phyloP scores from a whole-genome alignment of 2,888 invertebrate species.

The Coelogynopora nodosa region DNA sequence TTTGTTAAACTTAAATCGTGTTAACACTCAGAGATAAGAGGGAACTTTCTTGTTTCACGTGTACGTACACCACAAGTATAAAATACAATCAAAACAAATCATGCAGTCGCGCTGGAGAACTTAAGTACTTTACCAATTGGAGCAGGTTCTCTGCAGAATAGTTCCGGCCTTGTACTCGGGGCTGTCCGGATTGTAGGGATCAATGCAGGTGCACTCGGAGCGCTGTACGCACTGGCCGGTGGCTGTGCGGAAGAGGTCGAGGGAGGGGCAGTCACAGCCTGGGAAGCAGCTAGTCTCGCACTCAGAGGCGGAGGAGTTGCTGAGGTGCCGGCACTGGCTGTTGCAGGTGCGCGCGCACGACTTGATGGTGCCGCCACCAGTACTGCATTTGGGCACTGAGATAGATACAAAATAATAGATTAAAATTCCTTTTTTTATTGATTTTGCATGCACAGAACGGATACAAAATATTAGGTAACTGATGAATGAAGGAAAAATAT shows the following conservation, averaged over 20 bases:
- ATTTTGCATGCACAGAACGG: too few relatives aligned
- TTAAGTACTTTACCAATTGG: conserved; percentile 43
- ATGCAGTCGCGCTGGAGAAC: too few relatives aligned
- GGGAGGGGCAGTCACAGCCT: conserved; percentile 40
- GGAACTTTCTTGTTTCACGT: too few relatives aligned
- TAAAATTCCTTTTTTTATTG: too few relatives aligned
- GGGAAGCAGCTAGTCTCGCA: conserved; percentile 42
- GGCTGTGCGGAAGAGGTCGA: conserved; percentile 20
- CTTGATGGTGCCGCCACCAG: conserved; percentile 24
- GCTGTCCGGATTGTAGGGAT: conserved; percentile 35
- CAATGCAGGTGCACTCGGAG: conserved; percentile 43
- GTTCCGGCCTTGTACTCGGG: conserved; percentile 22
- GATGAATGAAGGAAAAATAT: too few relatives aligned
- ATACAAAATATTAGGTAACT: too few relatives aligned
- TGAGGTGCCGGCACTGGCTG: conserved; percentile 30
- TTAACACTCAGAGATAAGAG: too few relatives aligned
- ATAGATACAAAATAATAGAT: not conserved
- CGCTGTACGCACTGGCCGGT: conserved; percentile 37
- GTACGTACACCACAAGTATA: too few relatives aligned
- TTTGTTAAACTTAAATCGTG: too few relatives aligned
- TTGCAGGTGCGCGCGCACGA: conserved; percentile 41
- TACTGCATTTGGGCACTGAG: conserved; percentile 31
- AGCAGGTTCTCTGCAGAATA: not conserved
- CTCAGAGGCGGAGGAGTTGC: conserved; percentile 22
- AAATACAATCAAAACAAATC: too few relatives aligned